Percentiles rank a stretch among this genome's conserved stretches.
Conservation (phyloP, 2,113 vertebrate genomes). For the Sceloporus undulatus region DNA sequence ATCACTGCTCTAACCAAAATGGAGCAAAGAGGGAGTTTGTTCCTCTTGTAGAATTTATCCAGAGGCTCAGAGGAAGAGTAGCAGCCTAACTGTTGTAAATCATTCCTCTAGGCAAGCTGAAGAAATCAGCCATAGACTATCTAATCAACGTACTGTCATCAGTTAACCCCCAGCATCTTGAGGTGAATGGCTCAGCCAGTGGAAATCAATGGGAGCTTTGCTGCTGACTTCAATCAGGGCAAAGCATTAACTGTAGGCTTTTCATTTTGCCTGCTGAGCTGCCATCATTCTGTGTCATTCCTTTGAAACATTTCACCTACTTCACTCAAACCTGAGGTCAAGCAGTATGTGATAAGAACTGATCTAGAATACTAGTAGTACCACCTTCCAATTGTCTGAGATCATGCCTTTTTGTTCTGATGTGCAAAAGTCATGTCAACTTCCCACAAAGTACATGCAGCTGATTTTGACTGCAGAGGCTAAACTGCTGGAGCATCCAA, state of each 20-base stretch:
- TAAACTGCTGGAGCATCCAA: not conserved
- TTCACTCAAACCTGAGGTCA: not conserved
- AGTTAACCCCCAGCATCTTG: conserved; percentile 1
- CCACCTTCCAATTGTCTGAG: conserved; percentile 1
- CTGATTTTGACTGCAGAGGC: not conserved
- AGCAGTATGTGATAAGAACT: not conserved
- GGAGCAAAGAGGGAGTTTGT: not conserved
- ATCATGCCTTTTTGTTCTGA: not conserved
- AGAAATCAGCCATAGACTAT: not conserved
- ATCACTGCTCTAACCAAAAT: not conserved
- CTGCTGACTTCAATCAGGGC: not conserved
- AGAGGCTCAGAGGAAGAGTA: not conserved
- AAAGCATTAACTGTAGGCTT: not conserved
- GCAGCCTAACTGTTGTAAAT: not conserved
- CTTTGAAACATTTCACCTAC: not conserved
- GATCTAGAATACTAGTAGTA: not conserved
- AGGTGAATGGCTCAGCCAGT: not conserved
- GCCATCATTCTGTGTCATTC: not conserved
- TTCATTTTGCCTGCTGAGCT: not conserved
- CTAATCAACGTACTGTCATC: not conserved
- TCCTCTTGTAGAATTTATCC: not conserved
- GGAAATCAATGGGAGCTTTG: not conserved
- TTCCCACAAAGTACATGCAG: not conserved
- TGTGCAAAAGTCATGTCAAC: not conserved
- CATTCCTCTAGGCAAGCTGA: not conserved